phyloP scores from a whole-genome alignment of 2,113 vertebrate genomes.

The Rynchops niger region DNA sequence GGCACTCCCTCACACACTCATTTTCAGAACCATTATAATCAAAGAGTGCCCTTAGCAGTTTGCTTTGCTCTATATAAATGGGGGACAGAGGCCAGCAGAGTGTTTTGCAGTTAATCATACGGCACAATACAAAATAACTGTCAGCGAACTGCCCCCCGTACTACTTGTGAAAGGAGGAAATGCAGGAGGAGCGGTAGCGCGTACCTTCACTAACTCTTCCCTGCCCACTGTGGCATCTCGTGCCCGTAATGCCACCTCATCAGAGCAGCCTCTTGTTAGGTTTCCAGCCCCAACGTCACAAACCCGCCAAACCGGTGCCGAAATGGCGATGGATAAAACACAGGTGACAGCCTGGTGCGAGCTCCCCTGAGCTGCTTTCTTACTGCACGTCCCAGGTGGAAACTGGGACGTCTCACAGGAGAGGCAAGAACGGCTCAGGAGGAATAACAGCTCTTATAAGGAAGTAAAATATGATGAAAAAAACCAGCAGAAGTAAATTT shows the following conservation, averaged over 20 bases:
- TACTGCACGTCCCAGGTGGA: not conserved
- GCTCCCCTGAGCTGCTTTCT: not conserved
- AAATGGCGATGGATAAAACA: accelerated
- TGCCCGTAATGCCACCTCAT: not conserved
- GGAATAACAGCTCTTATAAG: not conserved
- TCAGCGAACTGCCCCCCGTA: not conserved
- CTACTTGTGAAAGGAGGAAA: not conserved
- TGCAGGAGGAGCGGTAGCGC: not conserved
- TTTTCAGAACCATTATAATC: constrained; percentile 2
- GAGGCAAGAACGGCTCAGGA: not conserved
- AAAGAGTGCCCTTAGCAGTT: not conserved
- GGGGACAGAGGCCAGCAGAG: constrained; percentile 5
- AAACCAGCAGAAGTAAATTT: not conserved
- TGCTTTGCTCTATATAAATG: not conserved
- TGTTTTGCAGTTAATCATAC: constrained; percentile 3
- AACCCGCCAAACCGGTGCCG: not conserved
- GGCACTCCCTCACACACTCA: not conserved
- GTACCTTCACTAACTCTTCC: not conserved
- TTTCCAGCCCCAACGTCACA: not conserved
- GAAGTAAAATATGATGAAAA: not conserved
- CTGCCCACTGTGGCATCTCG: not conserved
- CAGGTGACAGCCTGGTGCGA: accelerated
- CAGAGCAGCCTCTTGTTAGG: not conserved
- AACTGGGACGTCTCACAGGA: not conserved
- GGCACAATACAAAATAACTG: not conserved